Percentiles rank a stretch among this genome's conserved stretches.
Conservation (phyloP, 2,113 vertebrate genomes). For the Anoplopoma fimbria region DNA sequence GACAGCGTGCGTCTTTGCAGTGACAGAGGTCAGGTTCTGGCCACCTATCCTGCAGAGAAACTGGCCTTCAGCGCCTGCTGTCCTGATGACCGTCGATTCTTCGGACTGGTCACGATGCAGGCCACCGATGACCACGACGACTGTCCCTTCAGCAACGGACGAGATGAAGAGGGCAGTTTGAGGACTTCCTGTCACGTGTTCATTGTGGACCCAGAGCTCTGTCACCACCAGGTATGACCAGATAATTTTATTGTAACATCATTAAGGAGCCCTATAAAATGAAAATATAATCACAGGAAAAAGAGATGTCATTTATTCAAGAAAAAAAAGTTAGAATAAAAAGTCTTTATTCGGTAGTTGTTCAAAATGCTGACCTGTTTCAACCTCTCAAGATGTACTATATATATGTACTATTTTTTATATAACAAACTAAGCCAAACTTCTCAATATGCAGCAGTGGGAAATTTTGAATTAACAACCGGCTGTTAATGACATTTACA, state of each 20-base stretch:
- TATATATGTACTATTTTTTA: background rate
- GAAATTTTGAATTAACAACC: background rate
- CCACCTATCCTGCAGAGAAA: conserved; percentile 96
- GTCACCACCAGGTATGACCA: conserved; percentile 87
- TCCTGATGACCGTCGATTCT: conserved; percentile 94
- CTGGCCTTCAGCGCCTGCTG: conserved; percentile 97
- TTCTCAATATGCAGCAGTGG: background rate
- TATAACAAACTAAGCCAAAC: background rate
- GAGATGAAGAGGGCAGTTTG: conserved; percentile 87
- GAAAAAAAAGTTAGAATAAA: background rate
- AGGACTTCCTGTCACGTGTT: conserved; percentile 98
- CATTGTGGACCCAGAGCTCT: conserved; percentile 96
- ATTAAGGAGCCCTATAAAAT: background rate
- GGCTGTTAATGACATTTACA: too few relatives aligned
- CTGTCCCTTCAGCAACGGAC: conserved; percentile 78
- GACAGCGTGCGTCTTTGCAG: conserved; percentile 93
- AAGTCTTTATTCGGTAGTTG: background rate
- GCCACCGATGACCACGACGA: conserved; percentile 86
- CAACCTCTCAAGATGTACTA: background rate
- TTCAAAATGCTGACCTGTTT: background rate
- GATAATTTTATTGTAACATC: background rate
- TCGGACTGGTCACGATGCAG: conserved; percentile 98
- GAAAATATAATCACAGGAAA: background rate
- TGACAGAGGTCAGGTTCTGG: conserved; percentile 88
- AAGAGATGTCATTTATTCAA: background rate